Evolutionary conservation across 2,113 vertebrate genomes (phyloP).

Genomic region (Coryphaenoides rupestris): DNA sequence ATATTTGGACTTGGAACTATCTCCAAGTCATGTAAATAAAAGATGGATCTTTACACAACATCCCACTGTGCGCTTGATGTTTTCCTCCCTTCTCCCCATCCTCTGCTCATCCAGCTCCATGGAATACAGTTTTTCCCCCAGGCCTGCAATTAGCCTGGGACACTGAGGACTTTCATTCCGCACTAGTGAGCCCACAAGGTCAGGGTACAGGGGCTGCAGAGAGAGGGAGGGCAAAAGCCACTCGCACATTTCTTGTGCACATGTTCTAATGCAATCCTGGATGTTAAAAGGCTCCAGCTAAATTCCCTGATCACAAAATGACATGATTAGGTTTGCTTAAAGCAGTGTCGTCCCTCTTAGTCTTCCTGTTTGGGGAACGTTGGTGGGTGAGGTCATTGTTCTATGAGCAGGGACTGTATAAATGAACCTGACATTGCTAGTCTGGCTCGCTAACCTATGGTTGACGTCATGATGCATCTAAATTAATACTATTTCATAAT

Average conservation of each 20-base stretch:
- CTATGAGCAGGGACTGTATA: not conserved
- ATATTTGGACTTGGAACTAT: no score
- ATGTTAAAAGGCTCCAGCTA: no score
- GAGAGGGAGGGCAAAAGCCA: slow-evolving; percentile 24
- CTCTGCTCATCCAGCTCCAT: slow-evolving; percentile 39
- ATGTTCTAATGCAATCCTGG: not conserved
- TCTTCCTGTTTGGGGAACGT: not conserved
- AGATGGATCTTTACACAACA: no score
- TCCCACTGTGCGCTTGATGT: no score
- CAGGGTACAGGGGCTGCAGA: slow-evolving; percentile 20
- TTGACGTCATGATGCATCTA: not conserved
- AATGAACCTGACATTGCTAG: not conserved
- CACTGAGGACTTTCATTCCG: slow-evolving; percentile 62
- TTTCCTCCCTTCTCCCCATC: slow-evolving; percentile 1
- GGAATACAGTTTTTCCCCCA: slow-evolving; percentile 50
- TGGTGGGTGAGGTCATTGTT: not conserved
- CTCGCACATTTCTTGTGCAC: not conserved
- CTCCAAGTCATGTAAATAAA: no score
- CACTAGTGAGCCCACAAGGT: slow-evolving; percentile 71
- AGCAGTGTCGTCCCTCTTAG: no score
- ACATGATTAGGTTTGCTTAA: no score
- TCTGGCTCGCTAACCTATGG: not conserved
- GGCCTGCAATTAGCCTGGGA: slow-evolving; percentile 62
- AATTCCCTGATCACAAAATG: no score
- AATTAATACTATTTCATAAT: not conserved